A percentile compares a stretch with the other conserved stretches of the same genome.
Conservation (phyloP, 2,888 invertebrate species). For the Thymelicus sylvestris region DNA sequence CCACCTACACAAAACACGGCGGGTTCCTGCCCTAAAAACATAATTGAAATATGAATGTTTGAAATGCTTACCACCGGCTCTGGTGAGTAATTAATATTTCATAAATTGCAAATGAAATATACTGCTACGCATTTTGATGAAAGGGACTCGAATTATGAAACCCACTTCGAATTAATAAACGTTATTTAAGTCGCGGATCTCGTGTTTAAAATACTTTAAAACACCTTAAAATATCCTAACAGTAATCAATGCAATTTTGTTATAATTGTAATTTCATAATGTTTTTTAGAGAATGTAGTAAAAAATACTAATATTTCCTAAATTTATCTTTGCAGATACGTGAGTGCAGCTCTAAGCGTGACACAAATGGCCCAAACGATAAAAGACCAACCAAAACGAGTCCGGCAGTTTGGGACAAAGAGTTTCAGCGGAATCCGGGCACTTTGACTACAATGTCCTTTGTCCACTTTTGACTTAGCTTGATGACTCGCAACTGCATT, state of each 20-base stretch:
- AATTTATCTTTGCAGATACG: too few species aligned
- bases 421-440: slow-evolving; percentile 25
- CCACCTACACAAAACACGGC: too few species aligned
- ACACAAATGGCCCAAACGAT: neutral
- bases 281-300: too few species aligned
- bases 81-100: neutral
- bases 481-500: slow-evolving; percentile 21
- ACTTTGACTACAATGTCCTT: slow-evolving; percentile 33
- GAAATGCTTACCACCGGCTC: neutral
- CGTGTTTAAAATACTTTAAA: neutral
- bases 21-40: neutral
- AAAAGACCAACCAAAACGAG: slow-evolving; percentile 21
- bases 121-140: neutral
- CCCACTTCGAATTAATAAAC: neutral
- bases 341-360: neutral
- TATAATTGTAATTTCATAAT: too few species aligned
- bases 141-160: slow-evolving; percentile 2
- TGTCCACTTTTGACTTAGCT: slow-evolving; percentile 23
- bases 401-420: slow-evolving; percentile 18
- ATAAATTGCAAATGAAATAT: slow-evolving; percentile 9
- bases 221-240: too few species aligned
- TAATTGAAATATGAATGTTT: neutral
- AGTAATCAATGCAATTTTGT: too few species aligned
- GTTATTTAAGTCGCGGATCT: neutral
- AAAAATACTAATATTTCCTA: too few species aligned